A percentile compares a stretch with the other conserved stretches of the same genome.
Conservation (phyloP, 1,140 invertebrate genomes). For the Branchinecta lynchi region DNA sequence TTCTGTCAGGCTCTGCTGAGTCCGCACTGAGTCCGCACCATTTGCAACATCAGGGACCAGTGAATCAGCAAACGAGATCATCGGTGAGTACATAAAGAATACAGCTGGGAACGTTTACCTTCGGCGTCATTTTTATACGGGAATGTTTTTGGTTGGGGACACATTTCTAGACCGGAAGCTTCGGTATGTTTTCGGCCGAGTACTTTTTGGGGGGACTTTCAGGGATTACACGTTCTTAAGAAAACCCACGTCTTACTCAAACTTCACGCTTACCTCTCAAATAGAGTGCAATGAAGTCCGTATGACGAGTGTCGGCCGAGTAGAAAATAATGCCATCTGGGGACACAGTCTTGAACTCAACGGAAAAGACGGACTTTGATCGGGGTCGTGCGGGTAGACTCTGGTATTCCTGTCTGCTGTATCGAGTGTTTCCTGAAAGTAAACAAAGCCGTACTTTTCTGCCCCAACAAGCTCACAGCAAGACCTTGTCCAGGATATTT, state of each 20-base stretch:
- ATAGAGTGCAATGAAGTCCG: slow-evolving; percentile 63
- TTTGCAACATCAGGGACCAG: no score
- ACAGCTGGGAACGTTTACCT: not conserved
- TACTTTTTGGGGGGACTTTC: no score
- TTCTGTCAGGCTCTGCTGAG: no score
- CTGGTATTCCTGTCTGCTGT: slow-evolving; percentile 55
- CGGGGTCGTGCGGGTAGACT: slow-evolving; percentile 35
- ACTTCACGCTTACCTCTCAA: slow-evolving; percentile 60
- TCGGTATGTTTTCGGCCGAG: no score
- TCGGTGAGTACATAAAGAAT: not conserved
- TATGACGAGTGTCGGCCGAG: slow-evolving; percentile 44
- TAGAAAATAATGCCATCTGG: slow-evolving; percentile 74
- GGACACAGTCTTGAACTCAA: slow-evolving; percentile 63
- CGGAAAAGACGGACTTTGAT: slow-evolving; percentile 48
- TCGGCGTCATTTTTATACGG: no score
- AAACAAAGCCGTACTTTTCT: not conserved
- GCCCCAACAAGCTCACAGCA: no score
- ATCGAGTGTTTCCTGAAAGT: slow-evolving; percentile 42
- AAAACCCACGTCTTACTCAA: no score
- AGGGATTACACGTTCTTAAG: no score
- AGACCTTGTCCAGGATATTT: no score
- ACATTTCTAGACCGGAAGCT: not conserved
- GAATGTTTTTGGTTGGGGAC: no score
- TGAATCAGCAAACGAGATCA: not conserved
- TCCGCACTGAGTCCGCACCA: no score